phyloP scores from a whole-genome alignment of 2,888 invertebrate genomes.

The Stratiomys singularior region DNA sequence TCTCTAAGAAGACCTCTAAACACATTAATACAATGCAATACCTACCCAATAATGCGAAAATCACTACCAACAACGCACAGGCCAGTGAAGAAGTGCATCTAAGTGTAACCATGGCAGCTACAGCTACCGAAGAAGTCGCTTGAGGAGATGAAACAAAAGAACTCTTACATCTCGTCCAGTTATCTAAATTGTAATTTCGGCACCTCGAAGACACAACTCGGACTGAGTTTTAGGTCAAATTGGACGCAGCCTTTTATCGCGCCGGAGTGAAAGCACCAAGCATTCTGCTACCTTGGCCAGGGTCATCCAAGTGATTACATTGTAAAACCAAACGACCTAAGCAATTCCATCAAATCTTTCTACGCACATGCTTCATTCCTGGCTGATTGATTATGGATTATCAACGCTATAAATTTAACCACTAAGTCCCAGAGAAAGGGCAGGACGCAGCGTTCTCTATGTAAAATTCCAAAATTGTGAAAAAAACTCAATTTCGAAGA shows the following conservation, averaged over 20 bases:
- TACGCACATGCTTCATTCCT: neutral
- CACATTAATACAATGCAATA: neutral
- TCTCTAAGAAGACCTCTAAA: neutral
- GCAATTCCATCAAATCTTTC: neutral
- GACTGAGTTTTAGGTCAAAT: slow-evolving; percentile 45
- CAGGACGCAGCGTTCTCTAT: neutral
- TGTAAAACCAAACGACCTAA: neutral
- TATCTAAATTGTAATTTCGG: slow-evolving; percentile 19
- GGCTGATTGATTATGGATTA: neutral
- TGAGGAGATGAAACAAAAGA: neutral
- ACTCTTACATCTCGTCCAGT: slow-evolving; percentile 9
- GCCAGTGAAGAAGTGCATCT: neutral
- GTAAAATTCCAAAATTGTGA: neutral
- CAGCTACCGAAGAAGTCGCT: neutral
- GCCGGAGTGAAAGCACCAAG: slow-evolving; percentile 31
- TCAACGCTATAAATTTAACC: neutral
- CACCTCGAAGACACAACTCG: slow-evolving; percentile 30
- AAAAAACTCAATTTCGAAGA: neutral
- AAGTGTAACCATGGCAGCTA: slow-evolving; percentile 1
- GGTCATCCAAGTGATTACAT: slow-evolving; percentile 15
- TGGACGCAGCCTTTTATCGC: slow-evolving; percentile 40
- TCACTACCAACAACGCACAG: neutral
- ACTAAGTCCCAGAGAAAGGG: neutral
- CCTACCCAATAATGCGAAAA: slow-evolving; percentile 22
- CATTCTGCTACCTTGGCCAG: neutral